Evolutionary conservation across 2,888 invertebrate genomes (phyloP), one percentile per base, ranked within the genome.

Genomic region (Mythimna lalbum): DNA sequence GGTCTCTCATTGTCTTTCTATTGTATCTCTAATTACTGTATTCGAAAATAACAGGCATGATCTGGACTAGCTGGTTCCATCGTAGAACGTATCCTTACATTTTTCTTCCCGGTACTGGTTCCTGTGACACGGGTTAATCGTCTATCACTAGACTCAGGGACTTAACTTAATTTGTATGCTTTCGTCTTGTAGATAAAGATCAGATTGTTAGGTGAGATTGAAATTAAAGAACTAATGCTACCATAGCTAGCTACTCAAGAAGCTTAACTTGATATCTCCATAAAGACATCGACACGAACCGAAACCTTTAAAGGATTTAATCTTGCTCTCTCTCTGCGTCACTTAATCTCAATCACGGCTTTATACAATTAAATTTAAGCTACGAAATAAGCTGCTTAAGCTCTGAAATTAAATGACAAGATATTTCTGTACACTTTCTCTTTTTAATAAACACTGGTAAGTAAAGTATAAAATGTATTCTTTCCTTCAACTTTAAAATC

Each of bases 361-460:
- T 78, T 55, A 73, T 6, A 50, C 63, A 55, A 78, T 72, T 31
- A 39, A 7, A 56, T 43, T 71, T 14, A 53, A 17, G 23, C 43
- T 50, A 53, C 55, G 23, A 27, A 53, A 21, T 36, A 17, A 56
- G 31, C 47, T 27, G 33, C 7, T n/a, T 60, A 50, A 63, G 55
- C 55, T 60, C 47, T 23, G 31, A 52, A 31, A 49, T 43, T 49
- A 33, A 53, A 52, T 33, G 21, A 56, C 47, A 59, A 12, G 10
- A n/a, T 43, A 36, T 0, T 19, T 56, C 43, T 12, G 0, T 43
- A 43, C 17, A 39, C 64, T 76, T 78, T 75, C 78, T 64, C 73
- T 14, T 33, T 50, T 59, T 36, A 43, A 36, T 33, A 49, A 43
- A 53, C 21, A 69, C 17, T 21, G 10, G 14, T 43, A 43, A 43